Evolutionary conservation across 2,113 vertebrate species (phyloP).

Genomic region (Serilophus lunatus): DNA sequence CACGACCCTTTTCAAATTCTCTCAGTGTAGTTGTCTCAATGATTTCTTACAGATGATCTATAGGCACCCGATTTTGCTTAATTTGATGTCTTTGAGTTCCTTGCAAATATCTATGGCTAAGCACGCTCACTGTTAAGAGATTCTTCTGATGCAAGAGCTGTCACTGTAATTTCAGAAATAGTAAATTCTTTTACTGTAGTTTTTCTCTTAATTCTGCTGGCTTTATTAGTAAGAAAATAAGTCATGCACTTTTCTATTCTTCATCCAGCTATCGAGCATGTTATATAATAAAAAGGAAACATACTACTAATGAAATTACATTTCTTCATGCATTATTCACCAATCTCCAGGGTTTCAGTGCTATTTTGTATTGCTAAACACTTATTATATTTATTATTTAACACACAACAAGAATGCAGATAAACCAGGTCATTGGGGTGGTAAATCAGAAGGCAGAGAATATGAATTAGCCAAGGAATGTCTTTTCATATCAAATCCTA

Average conservation of each 20-base stretch:
- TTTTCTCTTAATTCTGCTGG: background rate
- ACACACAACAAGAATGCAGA: slow-evolving; percentile 6
- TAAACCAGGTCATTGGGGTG: slow-evolving; percentile 25
- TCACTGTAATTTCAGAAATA: background rate
- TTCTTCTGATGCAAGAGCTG: background rate
- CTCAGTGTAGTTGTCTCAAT: background rate
- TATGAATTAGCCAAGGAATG: background rate
- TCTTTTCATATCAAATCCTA: background rate
- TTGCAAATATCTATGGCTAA: background rate
- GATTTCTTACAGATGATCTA: background rate
- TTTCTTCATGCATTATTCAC: slow-evolving; percentile 56
- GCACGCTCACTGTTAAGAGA: background rate
- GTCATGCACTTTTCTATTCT: background rate
- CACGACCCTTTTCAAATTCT: background rate
- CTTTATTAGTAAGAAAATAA: background rate
- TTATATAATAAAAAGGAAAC: slow-evolving; percentile 1
- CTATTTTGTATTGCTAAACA: slow-evolving; percentile 32
- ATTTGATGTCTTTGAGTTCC: background rate
- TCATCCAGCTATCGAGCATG: background rate
- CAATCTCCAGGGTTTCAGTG: background rate
- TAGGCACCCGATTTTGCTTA: background rate
- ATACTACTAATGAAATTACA: slow-evolving; percentile 27
- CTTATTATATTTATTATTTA: slow-evolving; percentile 42
- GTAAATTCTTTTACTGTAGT: background rate
- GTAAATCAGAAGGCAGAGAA: slow-evolving; percentile 8